Conservation (phyloP, 2,888 invertebrate species). For the Lysandra coridon region DNA sequence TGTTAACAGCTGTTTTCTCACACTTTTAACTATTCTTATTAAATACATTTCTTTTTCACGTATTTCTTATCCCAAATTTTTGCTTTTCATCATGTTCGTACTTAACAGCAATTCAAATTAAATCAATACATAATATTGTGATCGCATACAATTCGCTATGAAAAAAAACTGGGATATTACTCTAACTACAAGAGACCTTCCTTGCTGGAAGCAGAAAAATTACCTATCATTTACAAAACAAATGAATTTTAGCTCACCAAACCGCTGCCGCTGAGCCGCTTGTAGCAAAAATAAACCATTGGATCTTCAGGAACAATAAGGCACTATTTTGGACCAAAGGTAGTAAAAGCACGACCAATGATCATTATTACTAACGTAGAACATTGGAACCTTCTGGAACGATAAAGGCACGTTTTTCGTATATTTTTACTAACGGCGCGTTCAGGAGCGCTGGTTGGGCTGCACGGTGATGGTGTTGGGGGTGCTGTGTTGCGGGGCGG, state of each 20-base stretch:
- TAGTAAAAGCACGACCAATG: no score
- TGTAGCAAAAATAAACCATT: not conserved
- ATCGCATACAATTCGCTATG: not conserved
- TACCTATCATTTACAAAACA: not conserved
- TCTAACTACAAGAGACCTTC: not conserved
- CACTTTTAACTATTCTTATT: not conserved
- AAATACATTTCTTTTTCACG: not conserved
- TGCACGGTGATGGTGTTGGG: conserved; percentile 71
- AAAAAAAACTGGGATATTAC: not conserved
- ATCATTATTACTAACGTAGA: not conserved
- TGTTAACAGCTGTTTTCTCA: not conserved
- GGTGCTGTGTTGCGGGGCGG: conserved; percentile 53
- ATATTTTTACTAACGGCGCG: not conserved
- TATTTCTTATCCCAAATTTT: not conserved
- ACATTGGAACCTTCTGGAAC: not conserved
- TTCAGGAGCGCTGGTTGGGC: conserved; percentile 57
- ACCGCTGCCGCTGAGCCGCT: not conserved
- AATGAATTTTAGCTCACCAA: not conserved
- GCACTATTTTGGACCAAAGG: not conserved
- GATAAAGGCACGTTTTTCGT: not conserved
- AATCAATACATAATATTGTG: not conserved
- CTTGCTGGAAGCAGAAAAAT: not conserved
- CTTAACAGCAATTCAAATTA: not conserved
- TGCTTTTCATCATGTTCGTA: not conserved
- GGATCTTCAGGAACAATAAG: not conserved